phyloP scores from a whole-genome alignment of 2,113 vertebrate species.

The Pollachius pollachius region DNA sequence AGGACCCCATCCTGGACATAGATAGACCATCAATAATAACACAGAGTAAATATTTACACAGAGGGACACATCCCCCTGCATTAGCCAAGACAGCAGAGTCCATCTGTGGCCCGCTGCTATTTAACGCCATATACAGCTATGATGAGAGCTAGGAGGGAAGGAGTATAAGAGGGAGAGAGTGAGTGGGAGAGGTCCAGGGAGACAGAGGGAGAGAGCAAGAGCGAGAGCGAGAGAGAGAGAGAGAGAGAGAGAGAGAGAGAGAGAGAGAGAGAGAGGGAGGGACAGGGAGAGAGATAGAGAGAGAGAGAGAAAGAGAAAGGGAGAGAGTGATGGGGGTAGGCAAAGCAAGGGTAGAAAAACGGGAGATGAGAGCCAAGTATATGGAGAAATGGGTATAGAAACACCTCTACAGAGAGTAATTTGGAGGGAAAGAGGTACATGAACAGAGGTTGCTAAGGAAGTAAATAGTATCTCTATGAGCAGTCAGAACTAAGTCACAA shows the following conservation, averaged over 20 bases:
- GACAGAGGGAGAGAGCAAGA: conserved; percentile 3
- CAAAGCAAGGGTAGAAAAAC: too few species aligned
- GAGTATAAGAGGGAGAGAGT: conserved; percentile 12
- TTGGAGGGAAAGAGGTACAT: too few species aligned
- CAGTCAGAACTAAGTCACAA: too few species aligned
- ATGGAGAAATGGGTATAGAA: too few species aligned
- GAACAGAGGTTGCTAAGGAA: too few species aligned
- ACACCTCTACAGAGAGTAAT: not conserved
- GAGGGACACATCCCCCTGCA: conserved; percentile 53
- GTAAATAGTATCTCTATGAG: too few species aligned
- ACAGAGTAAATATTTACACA: conserved; percentile 67
- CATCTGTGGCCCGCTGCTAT: conserved; percentile 27
- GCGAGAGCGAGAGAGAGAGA: conserved; percentile 2
- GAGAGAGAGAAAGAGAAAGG: not conserved
- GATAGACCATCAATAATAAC: conserved; percentile 56
- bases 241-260: not conserved
- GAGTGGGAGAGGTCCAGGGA: conserved; percentile 14
- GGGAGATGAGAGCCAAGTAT: not conserved
- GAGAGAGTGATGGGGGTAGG: too few species aligned
- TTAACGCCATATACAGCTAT: conserved; percentile 64
- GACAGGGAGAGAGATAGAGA: conserved; percentile 10
- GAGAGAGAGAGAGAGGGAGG: not conserved
- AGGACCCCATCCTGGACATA: conserved; percentile 48
- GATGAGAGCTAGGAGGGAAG: not conserved
- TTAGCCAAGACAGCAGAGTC: conserved; percentile 51